Evolutionary conservation across 2,888 invertebrate species (phyloP), one percentile per base, ranked within the genome.

Genomic region (Tinea semifulvella): DNA sequence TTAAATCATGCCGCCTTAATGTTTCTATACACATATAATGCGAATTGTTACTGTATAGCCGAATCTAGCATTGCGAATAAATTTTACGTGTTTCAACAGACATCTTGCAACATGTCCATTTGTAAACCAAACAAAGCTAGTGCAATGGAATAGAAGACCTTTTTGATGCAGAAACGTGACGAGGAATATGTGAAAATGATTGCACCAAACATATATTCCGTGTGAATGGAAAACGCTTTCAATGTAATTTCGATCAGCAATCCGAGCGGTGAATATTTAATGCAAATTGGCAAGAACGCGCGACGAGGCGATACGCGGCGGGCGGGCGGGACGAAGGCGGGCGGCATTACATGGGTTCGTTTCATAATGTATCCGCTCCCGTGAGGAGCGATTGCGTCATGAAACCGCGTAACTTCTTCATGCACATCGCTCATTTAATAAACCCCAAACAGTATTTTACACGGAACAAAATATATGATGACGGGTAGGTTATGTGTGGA

Each of bases 171-270:
- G 38, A 17, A 40, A 31, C 22, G 28, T 31, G 31, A 28, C 28
- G 43, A 43, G 17, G 19, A 43, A 43, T 43, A 31, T 43, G 31
- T 31, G 43, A 31, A 43, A 43, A 43, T 43, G 31, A 43, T 61
- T 57, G 60, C 55, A 54, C 53, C 46, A 53, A 56, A 52, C 53
- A 53, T 51, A 22, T 53, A 56, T 52, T 54, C 48, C 46, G 53
- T 53, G 53, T 58, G 56, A 57, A 60, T 58, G 57, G 58, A 56
- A 59, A 54, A 49, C 53, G 51, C 49, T 50, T 47, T 52, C 51
- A 51, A 50, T 51, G 52, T 55, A 50, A 43, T 43, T 43, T 43
- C 43, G 43, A 43, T 43, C 43, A 43, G 43, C 43, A 43, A 43
- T 43, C 43, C 47, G 47, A 47, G 47, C 45, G 43, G 42, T 52